Evolutionary conservation across 2,888 invertebrate species (phyloP).

Genomic region (Synanthedon myopaeformis): DNA sequence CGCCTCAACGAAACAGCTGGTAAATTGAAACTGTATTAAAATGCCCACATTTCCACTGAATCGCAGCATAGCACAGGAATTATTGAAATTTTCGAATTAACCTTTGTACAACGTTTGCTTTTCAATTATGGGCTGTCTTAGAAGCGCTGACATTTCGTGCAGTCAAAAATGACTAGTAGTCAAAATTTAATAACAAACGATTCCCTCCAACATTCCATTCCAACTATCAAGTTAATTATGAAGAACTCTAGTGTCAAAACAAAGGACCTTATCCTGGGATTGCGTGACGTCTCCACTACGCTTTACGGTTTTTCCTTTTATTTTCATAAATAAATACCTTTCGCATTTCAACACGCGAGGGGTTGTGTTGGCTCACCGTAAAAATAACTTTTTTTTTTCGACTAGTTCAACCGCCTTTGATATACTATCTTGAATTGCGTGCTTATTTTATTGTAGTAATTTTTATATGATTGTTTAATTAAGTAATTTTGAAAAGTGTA

Average conservation of each 20-base stretch:
- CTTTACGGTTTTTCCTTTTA: constrained; percentile 4
- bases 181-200: background rate
- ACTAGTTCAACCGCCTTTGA: background rate
- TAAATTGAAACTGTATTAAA: too few relatives aligned
- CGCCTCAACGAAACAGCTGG: too few relatives aligned
- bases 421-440: background rate
- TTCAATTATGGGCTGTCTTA: background rate
- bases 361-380: constrained; percentile 14
- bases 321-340: constrained; percentile 16
- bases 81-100: too few relatives aligned
- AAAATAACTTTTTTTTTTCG: constrained; percentile 10
- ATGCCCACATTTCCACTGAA: too few relatives aligned
- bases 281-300: constrained; percentile 22
- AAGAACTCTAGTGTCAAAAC: constrained; percentile 5
- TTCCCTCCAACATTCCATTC: background rate
- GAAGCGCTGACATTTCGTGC: background rate
- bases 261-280: constrained; percentile 7
- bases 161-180: background rate
- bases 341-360: constrained; percentile 30
- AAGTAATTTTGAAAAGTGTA: background rate
- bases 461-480: background rate
- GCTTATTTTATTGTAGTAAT: background rate
- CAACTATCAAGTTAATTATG: background rate
- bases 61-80: too few relatives aligned
- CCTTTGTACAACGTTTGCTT: background rate